phyloP scores from a whole-genome alignment of 2,113 vertebrate species.

The Anhinga rufa region DNA sequence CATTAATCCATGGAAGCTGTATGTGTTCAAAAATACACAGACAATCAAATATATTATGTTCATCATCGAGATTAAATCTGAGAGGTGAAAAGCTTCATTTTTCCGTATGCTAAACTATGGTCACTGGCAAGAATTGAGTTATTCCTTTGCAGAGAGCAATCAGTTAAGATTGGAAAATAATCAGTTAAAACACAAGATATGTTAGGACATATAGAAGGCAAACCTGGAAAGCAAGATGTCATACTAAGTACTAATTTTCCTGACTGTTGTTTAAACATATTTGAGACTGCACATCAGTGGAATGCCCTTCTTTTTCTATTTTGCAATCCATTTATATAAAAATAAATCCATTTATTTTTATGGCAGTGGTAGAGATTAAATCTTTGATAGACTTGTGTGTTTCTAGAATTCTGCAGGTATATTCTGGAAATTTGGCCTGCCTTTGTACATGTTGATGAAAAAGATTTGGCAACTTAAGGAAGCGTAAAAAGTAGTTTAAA shows the following conservation, averaged over 20 bases:
- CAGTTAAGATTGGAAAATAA: neutral
- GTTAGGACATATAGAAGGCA: neutral
- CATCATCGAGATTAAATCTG: neutral
- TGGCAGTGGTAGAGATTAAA: neutral
- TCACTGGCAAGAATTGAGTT: neutral
- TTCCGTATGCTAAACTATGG: neutral
- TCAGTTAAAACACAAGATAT: neutral
- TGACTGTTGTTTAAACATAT: neutral
- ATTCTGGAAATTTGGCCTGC: neutral
- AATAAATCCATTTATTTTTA: neutral
- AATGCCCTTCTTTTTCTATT: neutral
- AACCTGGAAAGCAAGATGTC: neutral
- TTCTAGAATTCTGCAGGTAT: neutral
- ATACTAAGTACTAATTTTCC: neutral
- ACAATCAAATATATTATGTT: neutral
- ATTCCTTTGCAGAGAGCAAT: neutral
- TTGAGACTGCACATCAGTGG: neutral
- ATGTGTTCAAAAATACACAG: neutral
- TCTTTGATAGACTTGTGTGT: neutral
- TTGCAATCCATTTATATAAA: neutral
- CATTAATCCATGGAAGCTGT: neutral
- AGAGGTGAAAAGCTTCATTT: neutral
- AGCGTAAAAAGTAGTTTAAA: constrained; percentile 20
- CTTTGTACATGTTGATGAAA: neutral
- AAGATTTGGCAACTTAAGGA: constrained; percentile 45